These are phyloP conservation scores for Sylvietta virens DNA, from an alignment of 2,113 vertebrate genomes.

Conservation along the genomic window DNA sequence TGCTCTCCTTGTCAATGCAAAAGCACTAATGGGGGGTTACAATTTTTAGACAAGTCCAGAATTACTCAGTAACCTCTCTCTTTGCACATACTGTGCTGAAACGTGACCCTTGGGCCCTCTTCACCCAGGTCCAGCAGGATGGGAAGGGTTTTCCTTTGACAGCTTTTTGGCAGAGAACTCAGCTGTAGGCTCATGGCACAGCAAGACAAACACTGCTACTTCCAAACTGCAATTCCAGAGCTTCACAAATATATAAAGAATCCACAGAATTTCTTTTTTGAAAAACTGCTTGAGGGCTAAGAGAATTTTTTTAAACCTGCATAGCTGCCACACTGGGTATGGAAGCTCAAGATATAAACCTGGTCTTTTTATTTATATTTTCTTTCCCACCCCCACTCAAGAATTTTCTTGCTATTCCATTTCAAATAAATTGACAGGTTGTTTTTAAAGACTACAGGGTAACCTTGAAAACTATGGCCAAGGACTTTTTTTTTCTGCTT, in stretches of 20 bases:
- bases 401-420: background rate
- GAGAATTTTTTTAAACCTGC: background rate
- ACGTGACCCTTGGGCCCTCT: background rate
- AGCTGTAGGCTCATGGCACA: background rate
- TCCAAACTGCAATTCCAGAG: background rate
- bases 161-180: background rate
- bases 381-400: background rate
- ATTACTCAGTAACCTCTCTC: background rate
- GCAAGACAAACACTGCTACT: slow-evolving; percentile 3
- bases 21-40: background rate
- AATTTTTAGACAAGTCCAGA: background rate
- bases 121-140: background rate
- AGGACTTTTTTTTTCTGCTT: background rate
- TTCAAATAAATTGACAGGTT: background rate
- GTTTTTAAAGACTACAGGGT: background rate
- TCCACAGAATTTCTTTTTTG: background rate
- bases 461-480: background rate
- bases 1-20: background rate
- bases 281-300: background rate
- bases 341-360: background rate
- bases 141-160: background rate
- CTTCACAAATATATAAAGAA: slow-evolving; percentile 23
- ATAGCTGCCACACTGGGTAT: background rate
- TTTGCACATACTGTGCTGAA: background rate
- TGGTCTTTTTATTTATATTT: background rate